Base-by-base conservation (phyloP, 2,888 invertebrate species). In the Unio delphinus region DNA sequence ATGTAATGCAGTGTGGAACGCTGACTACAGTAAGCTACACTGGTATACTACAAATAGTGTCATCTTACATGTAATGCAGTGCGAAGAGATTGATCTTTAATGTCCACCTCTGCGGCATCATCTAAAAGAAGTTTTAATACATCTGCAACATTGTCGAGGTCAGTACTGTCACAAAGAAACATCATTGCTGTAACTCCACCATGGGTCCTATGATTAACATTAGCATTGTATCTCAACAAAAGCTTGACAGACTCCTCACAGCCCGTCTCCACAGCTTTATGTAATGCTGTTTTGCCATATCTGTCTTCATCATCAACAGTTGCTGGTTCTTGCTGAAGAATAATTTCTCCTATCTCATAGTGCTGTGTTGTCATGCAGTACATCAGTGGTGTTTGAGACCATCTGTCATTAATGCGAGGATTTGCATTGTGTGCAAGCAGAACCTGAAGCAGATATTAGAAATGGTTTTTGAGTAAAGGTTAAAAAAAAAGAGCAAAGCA, bases 331-430 rank as follows among this genome's bases (percentile, higher is more conserved):
- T 76, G 64, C 1, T 69, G 64, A 11, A 84, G 67, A 18, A 85
- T 60, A 11, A 83, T 70, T 34, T 83, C 80, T 1, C 83, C 82
- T 63, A 87, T 79, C 61, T 87, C 81, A 17, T 70, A 64, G 70
- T 81, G 80, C 65, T 85, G 81, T 5, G 83, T 78, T 1, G 75
- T 69, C 59, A 86, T 79, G 63, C 83, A 81, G 70, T 82, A 86
- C 83, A 86, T 83, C 28, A 89, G 75, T 0, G 89, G 88, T 1
- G 87, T 85, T 72, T 85, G 86, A 45, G 85, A 82, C 87, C 87
- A 89, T 23, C 81, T 80, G 76, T 88, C 89, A n/a, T 80, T 74
- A 7, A 82, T 77, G 11, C 70, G 65, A 15, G 83, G 70, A 60
- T 77, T 68, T 17, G 86, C 85, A 18, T 84, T 84, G 28, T 75